Conservation (phyloP, 1,140 invertebrate genomes). For the Micrasema longulum region DNA sequence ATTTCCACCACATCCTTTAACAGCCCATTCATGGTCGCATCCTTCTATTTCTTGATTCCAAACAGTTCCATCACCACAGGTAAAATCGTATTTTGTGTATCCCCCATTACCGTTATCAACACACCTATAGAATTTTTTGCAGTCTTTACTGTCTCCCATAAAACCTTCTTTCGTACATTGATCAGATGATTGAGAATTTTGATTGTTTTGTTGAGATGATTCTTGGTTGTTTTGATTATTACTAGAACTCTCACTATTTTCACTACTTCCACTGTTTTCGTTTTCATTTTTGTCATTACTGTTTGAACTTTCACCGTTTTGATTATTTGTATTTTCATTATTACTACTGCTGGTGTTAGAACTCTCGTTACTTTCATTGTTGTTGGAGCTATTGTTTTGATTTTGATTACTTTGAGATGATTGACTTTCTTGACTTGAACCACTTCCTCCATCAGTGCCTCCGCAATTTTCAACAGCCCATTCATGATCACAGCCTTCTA, state of each 20-base stretch:
- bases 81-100: slow-evolving; percentile 64
- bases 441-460: no score
- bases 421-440: no score
- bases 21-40: slow-evolving; percentile 67
- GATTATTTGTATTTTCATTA: slow-evolving; percentile 8
- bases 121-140: slow-evolving; percentile 74
- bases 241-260: no score
- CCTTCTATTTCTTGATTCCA: slow-evolving; percentile 66
- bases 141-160: slow-evolving; percentile 70
- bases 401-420: slow-evolving; percentile 11
- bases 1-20: slow-evolving; percentile 51
- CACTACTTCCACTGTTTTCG: not conserved
- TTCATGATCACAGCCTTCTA: slow-evolving; percentile 76
- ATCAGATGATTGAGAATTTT: slow-evolving; percentile 56
- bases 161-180: slow-evolving; percentile 68
- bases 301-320: slow-evolving; percentile 19
- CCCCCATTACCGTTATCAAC: slow-evolving; percentile 70
- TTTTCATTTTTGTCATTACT: slow-evolving; percentile 47
- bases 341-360: no score
- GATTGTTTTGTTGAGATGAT: not conserved
- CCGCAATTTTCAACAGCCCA: slow-evolving; percentile 64
- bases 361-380: slow-evolving; percentile 51
- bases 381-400: slow-evolving; percentile 48
- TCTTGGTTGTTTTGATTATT: slow-evolving; percentile 10
- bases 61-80: slow-evolving; percentile 69